Evolutionary conservation across 2,113 vertebrate species (phyloP).

Genomic region (Petroica traversi): DNA sequence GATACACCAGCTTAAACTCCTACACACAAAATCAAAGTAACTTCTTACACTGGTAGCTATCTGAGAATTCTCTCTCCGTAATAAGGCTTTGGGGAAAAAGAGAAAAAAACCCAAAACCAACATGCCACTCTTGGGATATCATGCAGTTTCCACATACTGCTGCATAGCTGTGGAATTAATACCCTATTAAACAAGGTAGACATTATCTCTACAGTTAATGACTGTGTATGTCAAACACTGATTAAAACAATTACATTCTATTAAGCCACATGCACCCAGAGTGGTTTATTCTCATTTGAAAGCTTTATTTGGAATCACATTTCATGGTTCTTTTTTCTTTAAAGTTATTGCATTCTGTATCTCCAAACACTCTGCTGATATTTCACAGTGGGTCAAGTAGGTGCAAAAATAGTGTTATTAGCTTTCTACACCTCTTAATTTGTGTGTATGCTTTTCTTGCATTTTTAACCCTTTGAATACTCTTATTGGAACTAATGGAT

Average conservation of each 20-base stretch:
- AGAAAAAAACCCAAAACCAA: background rate
- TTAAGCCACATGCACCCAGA: background rate
- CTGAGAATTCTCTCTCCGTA: background rate
- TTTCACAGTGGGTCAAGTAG: background rate
- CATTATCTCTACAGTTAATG: background rate
- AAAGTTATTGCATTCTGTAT: background rate
- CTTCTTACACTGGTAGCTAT: background rate
- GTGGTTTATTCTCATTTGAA: background rate
- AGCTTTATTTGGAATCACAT: background rate
- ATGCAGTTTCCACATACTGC: background rate
- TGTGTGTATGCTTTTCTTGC: accelerated
- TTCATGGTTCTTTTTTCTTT: background rate
- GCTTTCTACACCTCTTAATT: background rate
- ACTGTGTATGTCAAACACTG: background rate
- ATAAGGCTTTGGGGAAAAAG: background rate
- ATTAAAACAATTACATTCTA: constrained; percentile 36
- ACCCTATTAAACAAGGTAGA: background rate
- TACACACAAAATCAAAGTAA: background rate
- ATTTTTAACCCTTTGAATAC: background rate
- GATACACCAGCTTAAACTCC: background rate
- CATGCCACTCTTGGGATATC: background rate
- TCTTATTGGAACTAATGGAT: background rate
- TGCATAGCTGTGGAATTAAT: background rate
- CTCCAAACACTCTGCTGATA: background rate
- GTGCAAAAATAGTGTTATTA: background rate